phyloP scores from a whole-genome alignment of 2,888 invertebrate species.

The Cephus nigrinus region DNA sequence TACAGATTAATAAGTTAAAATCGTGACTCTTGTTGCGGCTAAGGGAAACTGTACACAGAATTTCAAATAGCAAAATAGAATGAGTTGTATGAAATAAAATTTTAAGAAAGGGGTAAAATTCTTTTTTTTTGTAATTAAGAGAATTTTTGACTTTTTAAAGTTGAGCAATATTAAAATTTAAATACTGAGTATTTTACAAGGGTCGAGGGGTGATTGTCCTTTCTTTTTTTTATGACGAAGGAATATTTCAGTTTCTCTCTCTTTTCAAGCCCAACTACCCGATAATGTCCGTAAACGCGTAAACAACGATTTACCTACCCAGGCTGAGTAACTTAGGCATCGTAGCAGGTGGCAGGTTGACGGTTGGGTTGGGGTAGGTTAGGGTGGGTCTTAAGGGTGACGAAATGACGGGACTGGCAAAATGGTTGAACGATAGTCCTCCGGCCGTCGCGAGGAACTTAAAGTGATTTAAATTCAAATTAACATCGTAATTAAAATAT shows the following conservation, averaged over 20 bases:
- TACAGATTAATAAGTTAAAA: not conserved
- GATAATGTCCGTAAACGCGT: not conserved
- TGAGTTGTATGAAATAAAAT: not conserved
- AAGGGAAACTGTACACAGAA: not conserved
- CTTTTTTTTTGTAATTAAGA: not conserved
- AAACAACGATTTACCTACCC: not conserved
- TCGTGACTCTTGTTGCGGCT: not conserved
- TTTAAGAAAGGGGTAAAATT: not conserved
- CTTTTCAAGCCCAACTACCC: not conserved
- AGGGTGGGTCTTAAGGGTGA: not conserved
- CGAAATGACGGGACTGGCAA: not conserved
- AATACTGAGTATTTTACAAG: not conserved
- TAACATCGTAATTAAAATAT: slow-evolving; percentile 25
- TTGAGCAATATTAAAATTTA: not conserved
- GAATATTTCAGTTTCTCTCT: not conserved
- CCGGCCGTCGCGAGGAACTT: slow-evolving; percentile 17
- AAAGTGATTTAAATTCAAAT: slow-evolving; percentile 26
- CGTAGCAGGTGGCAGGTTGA: not conserved
- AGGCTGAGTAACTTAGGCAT: not conserved
- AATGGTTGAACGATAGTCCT: slow-evolving; percentile 7
- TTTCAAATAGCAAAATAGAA: not conserved
- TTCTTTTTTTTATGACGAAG: not conserved
- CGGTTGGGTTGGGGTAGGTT: not conserved
- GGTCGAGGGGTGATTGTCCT: not conserved
- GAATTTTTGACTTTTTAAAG: too few relatives aligned